Evolutionary conservation across 2,797 vertebrate genomes (phyloP).

Genomic region (Catamblyrhynchus diadema): DNA sequence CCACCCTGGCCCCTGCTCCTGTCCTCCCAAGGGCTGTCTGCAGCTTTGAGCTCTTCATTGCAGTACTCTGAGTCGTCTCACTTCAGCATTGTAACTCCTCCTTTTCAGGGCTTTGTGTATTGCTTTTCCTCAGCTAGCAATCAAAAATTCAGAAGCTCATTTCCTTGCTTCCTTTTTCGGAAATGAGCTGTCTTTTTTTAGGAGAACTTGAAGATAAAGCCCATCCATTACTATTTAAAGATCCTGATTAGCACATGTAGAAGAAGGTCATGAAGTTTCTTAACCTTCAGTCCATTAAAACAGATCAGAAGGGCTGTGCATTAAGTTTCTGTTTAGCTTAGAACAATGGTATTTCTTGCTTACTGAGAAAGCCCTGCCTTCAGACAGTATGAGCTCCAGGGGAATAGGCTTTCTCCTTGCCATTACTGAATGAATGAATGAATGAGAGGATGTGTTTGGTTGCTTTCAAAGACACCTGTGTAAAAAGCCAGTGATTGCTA

Average conservation of each 20-base stretch:
- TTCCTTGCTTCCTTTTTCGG: constrained; percentile 19
- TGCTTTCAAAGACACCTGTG: background rate
- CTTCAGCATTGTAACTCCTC: background rate
- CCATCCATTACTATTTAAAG: constrained; percentile 1
- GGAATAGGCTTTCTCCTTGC: background rate
- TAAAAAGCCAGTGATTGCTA: background rate
- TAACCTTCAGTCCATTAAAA: background rate
- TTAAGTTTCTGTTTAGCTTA: background rate
- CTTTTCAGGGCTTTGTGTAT: background rate
- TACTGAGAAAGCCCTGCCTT: background rate
- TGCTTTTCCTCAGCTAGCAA: background rate
- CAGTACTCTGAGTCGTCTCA: background rate
- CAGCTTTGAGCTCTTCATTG: background rate
- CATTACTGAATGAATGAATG: background rate
- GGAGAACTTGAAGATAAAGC: background rate
- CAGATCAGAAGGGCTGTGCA: background rate
- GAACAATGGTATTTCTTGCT: background rate
- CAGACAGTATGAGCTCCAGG: background rate
- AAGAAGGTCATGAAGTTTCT: background rate
- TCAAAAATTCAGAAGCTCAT: background rate
- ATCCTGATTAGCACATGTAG: background rate
- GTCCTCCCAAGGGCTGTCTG: background rate
- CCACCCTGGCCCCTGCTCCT: background rate
- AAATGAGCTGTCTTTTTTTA: constrained; percentile 13
- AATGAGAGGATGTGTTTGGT: background rate